phyloP scores from a whole-genome alignment of 1,140 invertebrate species.

The Apocrypta bakeri region DNA sequence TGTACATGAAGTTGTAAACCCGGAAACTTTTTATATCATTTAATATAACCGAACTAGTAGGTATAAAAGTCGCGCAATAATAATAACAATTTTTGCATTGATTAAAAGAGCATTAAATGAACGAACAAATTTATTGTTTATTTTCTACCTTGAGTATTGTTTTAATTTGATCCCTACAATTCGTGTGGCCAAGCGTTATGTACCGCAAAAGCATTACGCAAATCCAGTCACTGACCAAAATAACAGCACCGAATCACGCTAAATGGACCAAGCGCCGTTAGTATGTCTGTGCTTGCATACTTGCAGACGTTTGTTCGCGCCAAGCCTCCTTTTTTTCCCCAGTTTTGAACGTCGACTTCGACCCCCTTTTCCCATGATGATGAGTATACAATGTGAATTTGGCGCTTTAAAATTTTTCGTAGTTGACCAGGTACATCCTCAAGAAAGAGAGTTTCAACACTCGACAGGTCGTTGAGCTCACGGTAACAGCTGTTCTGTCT shows the following conservation, averaged over 20 bases:
- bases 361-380: not conserved
- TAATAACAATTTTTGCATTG: too few relatives aligned
- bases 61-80: too few relatives aligned
- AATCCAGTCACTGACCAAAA: slow-evolving; percentile 72
- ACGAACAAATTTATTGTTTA: not conserved
- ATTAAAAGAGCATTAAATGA: too few relatives aligned
- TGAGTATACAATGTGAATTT: not conserved
- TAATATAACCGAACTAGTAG: too few relatives aligned
- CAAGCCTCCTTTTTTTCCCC: not conserved
- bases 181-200: too few relatives aligned
- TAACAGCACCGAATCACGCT: slow-evolving; percentile 56
- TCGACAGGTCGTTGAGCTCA: slow-evolving; percentile 43
- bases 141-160: not conserved
- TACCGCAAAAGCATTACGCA: slow-evolving; percentile 65
- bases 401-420: not conserved
- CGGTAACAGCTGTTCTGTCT: slow-evolving; percentile 37
- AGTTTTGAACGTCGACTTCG: not conserved
- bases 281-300: not conserved
- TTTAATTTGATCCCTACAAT: not conserved
- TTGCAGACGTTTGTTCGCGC: too few relatives aligned
- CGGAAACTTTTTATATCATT: too few relatives aligned
- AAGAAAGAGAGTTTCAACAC: slow-evolving; percentile 2
- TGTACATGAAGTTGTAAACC: too few relatives aligned
- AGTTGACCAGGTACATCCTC: not conserved
- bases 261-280: not conserved